Evolutionary conservation across 2,113 vertebrate species (phyloP), one percentile per base, ranked within the genome.

Genomic region (Brachypodius melanocephalos): DNA sequence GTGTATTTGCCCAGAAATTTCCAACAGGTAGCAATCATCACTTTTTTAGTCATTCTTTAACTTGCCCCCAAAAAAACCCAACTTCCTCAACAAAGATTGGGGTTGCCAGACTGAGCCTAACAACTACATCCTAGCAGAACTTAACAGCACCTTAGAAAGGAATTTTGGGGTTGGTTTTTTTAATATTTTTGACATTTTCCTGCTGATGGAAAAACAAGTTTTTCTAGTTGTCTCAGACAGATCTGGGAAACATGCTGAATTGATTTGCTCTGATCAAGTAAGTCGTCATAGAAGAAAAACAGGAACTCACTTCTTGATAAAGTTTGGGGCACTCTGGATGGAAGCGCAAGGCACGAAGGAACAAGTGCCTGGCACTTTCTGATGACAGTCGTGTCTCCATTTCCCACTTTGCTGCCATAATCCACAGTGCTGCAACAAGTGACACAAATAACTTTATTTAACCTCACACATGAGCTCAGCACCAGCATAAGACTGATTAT

Each of bases 371-470:
- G n/a, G 99, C 98, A 17, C 98, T 99, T 94, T 99, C 99, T n/a
- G 99, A 98, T 1, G 99, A 99, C 21, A 98, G 92, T 3, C 95
- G 96, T 71, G 99, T 98, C 97, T 99, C 99, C 98, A 99, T 98
- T 97, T 99, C 99, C 97, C 98, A 99, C 88, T 99, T 99, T 76
- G 99, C 99, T 13, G 99, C 99, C 99, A 99, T 99, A 90, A 99
- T 99, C 99, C 99, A 99, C 93, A 99, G 93, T 29, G 98, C 99
- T 99, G 51, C 28, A 95, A 87, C 8, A 52, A 36, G 52, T 17
- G 18, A 52, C 6, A 66, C 9, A 81, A 59, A 69, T 32, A 28
- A 75, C 46, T 21, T 38, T 11, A 38, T 73, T 88, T 43, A 76
- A 55, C 36, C 63, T 76, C 63, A 36, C 42, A 32, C 63, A 40